Evolutionary conservation across 1,140 invertebrate species (phyloP).

Genomic region (Bombus consobrinus): DNA sequence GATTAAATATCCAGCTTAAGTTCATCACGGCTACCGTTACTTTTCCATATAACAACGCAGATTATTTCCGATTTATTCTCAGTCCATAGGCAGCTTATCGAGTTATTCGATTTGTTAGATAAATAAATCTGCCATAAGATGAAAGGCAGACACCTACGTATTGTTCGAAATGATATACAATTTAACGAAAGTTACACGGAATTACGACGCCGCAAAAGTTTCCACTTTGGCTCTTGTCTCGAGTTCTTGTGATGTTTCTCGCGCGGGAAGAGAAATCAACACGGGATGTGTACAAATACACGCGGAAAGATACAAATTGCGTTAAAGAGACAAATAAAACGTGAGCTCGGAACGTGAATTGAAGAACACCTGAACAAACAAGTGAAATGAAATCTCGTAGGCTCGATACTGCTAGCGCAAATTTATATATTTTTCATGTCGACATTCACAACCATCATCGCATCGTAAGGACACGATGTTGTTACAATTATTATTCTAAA

Average conservation of each 20-base stretch:
- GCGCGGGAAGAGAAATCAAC: background rate
- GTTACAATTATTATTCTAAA: background rate
- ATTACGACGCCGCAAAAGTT: too few relatives aligned
- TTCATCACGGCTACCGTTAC: too few relatives aligned
- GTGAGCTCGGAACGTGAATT: background rate
- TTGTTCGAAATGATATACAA: too few relatives aligned
- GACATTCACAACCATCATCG: background rate
- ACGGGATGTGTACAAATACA: background rate
- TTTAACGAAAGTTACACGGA: too few relatives aligned
- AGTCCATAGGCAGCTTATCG: too few relatives aligned
- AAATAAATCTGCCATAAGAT: too few relatives aligned
- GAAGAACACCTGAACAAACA: slow-evolving; percentile 8
- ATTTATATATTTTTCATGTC: background rate
- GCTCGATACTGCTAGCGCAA: background rate
- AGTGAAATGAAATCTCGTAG: background rate
- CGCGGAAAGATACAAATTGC: background rate
- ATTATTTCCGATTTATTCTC: too few relatives aligned
- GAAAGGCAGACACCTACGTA: too few relatives aligned
- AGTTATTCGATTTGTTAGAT: too few relatives aligned
- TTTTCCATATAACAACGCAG: too few relatives aligned
- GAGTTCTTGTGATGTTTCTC: background rate
- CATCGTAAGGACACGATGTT: background rate
- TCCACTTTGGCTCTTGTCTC: background rate
- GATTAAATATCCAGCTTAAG: too few relatives aligned
- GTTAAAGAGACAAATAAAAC: background rate